Evolutionary conservation across 1,140 invertebrate genomes (phyloP).

Genomic region (Bombus affinis): DNA sequence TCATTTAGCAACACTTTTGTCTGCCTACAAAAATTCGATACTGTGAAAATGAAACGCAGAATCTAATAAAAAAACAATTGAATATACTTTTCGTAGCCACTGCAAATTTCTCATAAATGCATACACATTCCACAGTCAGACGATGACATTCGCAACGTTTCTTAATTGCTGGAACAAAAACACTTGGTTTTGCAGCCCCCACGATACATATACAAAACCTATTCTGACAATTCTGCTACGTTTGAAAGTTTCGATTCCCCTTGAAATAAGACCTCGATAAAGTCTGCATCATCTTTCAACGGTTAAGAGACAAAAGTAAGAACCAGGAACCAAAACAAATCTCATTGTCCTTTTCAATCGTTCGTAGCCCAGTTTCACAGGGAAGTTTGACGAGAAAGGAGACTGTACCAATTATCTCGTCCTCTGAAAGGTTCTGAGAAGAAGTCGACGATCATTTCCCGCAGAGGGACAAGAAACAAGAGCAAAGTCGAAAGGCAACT

Average conservation of each 20-base stretch:
- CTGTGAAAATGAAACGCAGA: too few relatives aligned
- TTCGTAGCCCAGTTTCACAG: not conserved
- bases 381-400: not conserved
- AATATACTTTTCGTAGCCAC: too few relatives aligned
- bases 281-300: not conserved
- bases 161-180: too few relatives aligned
- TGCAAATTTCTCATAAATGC: too few relatives aligned
- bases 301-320: not conserved
- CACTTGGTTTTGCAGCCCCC: too few relatives aligned
- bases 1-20: too few relatives aligned
- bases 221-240: not conserved
- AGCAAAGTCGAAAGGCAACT: not conserved
- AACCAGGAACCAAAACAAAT: not conserved
- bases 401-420: not conserved
- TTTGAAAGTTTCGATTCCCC: not conserved
- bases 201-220: too few relatives aligned
- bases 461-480: not conserved
- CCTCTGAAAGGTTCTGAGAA: not conserved
- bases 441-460: not conserved
- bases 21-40: too few relatives aligned
- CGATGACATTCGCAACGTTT: too few relatives aligned
- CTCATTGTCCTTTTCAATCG: not conserved
- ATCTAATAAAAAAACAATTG: too few relatives aligned
- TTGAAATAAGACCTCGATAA: not conserved
- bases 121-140: too few relatives aligned